Conservation (phyloP, 1,140 invertebrate genomes). For the Mycetomoellerius zeteki region DNA sequence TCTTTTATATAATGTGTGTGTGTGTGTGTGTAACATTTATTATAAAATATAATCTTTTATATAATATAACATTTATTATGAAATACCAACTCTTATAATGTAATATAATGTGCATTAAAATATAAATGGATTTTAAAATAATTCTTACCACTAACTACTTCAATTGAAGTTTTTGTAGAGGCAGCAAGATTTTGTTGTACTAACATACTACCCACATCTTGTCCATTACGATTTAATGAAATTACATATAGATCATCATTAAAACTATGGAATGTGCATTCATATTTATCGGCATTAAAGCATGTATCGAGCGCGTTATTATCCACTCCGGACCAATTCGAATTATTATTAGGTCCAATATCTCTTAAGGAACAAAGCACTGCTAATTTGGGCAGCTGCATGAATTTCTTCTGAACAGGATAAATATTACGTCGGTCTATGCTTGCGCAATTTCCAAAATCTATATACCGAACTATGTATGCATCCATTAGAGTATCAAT, state of each 20-base stretch:
- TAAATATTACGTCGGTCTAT: conserved; percentile 89
- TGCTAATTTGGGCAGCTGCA: conserved; percentile 90
- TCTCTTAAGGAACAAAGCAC: conserved; percentile 89
- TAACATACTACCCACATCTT: conserved; percentile 83
- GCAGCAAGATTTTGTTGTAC: conserved; percentile 84
- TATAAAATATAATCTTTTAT: too few relatives aligned
- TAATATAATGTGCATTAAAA: background rate
- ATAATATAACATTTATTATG: too few relatives aligned
- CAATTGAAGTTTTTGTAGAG: conserved; percentile 34
- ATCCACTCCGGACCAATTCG: conserved; percentile 87
- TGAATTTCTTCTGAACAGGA: conserved; percentile 89
- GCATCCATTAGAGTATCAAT: conserved; percentile 86
- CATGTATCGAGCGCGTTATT: conserved; percentile 85
- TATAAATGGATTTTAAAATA: conserved; percentile 19
- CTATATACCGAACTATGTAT: conserved; percentile 90
- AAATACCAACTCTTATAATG: too few relatives aligned
- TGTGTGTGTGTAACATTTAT: too few relatives aligned
- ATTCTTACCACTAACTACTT: conserved; percentile 69
- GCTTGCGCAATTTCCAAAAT: conserved; percentile 91
- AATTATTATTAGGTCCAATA: conserved; percentile 85
- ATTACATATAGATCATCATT: conserved; percentile 87
- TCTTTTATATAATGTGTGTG: background rate
- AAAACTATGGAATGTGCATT: conserved; percentile 86
- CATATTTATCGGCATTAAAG: conserved; percentile 88
- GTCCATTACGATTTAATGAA: conserved; percentile 86